Evolutionary conservation across 2,888 invertebrate species (phyloP).

Genomic region (Himalopsyche anomala): DNA sequence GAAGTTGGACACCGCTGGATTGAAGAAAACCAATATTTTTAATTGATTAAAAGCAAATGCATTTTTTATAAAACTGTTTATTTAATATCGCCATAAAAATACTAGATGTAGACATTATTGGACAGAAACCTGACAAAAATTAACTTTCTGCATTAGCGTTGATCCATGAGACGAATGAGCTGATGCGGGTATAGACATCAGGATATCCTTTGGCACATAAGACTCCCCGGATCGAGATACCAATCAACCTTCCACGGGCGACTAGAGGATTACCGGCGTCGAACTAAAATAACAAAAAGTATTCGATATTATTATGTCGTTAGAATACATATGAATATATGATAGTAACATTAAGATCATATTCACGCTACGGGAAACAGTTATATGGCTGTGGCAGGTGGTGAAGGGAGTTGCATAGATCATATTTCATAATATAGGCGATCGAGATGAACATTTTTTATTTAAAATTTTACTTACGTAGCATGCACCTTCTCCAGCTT

Average conservation of each 20-base stretch:
- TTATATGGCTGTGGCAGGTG: no score
- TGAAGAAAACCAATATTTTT: no score
- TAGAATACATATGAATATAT: no score
- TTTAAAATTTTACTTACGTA: constrained; percentile 72
- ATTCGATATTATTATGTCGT: no score
- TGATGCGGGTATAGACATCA: constrained; percentile 76
- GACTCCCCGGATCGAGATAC: constrained; percentile 77
- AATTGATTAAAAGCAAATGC: no score
- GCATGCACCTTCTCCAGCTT: constrained; percentile 79
- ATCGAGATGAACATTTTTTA: neutral
- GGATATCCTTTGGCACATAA: constrained; percentile 76
- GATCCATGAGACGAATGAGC: constrained; percentile 74
- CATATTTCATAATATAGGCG: neutral
- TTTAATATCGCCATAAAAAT: no score
- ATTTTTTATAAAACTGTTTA: no score
- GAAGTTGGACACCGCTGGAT: no score
- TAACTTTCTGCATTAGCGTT: constrained; percentile 56
- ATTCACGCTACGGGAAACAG: no score
- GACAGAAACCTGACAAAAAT: neutral
- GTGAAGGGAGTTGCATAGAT: no score
- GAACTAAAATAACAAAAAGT: constrained; percentile 69
- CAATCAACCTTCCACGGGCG: constrained; percentile 71
- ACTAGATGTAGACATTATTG: no score
- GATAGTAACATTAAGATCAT: no score
- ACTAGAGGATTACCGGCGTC: constrained; percentile 77